A percentile compares a stretch with the other conserved stretches of the same genome.
phyloP scores from a whole-genome alignment of 2,888 invertebrate species.

The Eristalis tenax region DNA sequence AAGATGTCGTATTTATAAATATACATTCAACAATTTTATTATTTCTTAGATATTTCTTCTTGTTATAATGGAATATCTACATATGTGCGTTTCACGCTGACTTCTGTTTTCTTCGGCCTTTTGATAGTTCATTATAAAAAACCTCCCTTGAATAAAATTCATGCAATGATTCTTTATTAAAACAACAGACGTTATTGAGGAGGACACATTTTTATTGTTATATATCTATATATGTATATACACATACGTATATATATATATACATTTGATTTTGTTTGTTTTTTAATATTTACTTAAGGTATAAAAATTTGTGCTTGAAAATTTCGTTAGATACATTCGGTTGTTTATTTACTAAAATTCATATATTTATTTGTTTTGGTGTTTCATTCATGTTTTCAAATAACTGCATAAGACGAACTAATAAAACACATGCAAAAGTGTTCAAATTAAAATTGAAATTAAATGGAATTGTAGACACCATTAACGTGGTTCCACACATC shows the following conservation, averaged over 20 bases:
- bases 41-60: conserved; percentile 46
- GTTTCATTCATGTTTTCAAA: conserved; percentile 69
- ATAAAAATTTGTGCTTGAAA: conserved; percentile 72
- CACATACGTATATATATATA: neutral
- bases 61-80: conserved; percentile 73
- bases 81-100: conserved; percentile 75
- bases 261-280: conserved; percentile 1
- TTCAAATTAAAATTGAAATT: neutral
- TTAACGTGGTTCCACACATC: conserved; percentile 18
- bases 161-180: conserved; percentile 65
- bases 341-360: conserved; percentile 57
- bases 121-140: conserved; percentile 28
- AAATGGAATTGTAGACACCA: conserved; percentile 13
- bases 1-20: conserved; percentile 51
- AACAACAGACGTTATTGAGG: conserved; percentile 66
- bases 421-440: conserved; percentile 27
- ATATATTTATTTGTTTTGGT: conserved; percentile 67
- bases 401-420: conserved; percentile 41
- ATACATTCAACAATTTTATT: conserved; percentile 63
- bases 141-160: conserved; percentile 40
- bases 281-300: conserved; percentile 69
- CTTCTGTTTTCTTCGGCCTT: conserved; percentile 45
- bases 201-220: conserved; percentile 67
- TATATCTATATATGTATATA: conserved; percentile 2
- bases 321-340: conserved; percentile 72